These are phyloP conservation scores for Pseudochirops cupreus DNA, from an alignment of 2,797 vertebrate species.

Conservation along the genomic window DNA sequence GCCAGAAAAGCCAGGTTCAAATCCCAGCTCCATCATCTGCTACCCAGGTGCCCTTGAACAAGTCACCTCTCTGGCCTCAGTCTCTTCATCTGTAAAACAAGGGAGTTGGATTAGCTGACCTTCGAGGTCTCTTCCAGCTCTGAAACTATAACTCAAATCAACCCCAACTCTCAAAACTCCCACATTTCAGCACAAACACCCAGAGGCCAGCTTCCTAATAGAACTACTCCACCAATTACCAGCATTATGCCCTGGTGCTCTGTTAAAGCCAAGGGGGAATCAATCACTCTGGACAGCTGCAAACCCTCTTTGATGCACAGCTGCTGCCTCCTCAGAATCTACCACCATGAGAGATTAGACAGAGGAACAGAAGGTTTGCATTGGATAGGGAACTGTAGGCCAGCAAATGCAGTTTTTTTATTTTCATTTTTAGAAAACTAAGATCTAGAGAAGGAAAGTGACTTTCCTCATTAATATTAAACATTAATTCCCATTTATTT, in stretches of 20 bases:
- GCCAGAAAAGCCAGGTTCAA: not conserved
- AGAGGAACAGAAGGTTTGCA: not conserved
- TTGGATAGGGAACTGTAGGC: not conserved
- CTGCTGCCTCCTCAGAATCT: not conserved
- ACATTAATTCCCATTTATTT: not conserved
- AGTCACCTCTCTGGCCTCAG: not conserved
- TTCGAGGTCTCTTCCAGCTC: not conserved
- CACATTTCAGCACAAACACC: not conserved
- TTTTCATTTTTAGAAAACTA: not conserved
- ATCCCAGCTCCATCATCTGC: not conserved
- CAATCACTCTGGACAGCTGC: not conserved
- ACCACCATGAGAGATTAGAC: not conserved
- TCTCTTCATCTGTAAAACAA: not conserved
- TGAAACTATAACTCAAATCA: not conserved
- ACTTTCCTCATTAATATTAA: not conserved
- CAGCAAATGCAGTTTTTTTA: not conserved
- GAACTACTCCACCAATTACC: not conserved
- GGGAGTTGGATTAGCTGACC: not conserved
- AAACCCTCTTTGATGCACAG: conserved; percentile 4
- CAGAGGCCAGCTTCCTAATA: not conserved
- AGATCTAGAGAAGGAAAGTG: not conserved
- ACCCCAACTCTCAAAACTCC: not conserved
- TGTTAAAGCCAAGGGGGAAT: not conserved
- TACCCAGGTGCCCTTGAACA: not conserved
- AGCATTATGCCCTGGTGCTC: not conserved